These are phyloP conservation scores for Cardinalis cardinalis DNA, from an alignment of 2,113 vertebrate genomes.

Conservation along the genomic window DNA sequence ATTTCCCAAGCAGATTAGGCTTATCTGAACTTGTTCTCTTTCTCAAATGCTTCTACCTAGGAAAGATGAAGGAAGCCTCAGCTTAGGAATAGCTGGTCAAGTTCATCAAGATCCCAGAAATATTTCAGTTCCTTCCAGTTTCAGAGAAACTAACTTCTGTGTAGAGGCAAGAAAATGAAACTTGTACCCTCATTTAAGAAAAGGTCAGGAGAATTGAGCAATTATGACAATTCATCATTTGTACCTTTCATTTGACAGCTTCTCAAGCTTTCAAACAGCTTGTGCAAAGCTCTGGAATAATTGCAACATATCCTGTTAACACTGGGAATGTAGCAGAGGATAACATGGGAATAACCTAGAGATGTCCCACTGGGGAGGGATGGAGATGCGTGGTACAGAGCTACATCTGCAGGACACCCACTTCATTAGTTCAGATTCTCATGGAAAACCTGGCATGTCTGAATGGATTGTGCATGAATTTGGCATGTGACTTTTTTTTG, in stretches of 20 bases:
- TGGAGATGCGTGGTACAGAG: background rate
- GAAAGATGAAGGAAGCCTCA: background rate
- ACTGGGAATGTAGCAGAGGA: background rate
- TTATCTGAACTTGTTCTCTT: background rate
- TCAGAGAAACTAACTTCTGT: background rate
- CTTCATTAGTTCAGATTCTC: background rate
- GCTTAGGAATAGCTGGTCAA: background rate
- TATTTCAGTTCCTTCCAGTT: background rate
- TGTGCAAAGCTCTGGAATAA: background rate
- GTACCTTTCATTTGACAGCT: background rate
- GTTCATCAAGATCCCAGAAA: background rate
- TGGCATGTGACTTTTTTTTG: background rate
- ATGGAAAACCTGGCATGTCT: background rate
- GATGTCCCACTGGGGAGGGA: background rate
- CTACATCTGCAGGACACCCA: background rate
- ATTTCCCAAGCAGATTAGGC: background rate
- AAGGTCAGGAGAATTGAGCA: background rate
- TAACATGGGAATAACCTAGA: background rate
- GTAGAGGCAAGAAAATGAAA: background rate
- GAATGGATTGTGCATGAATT: background rate
- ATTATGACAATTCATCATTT: background rate
- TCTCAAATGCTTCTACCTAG: background rate
- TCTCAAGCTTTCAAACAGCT: background rate
- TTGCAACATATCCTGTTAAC: background rate
- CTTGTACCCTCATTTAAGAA: background rate